phyloP scores from a whole-genome alignment of 2,113 vertebrate genomes.

The Tylochromis polylepis region DNA sequence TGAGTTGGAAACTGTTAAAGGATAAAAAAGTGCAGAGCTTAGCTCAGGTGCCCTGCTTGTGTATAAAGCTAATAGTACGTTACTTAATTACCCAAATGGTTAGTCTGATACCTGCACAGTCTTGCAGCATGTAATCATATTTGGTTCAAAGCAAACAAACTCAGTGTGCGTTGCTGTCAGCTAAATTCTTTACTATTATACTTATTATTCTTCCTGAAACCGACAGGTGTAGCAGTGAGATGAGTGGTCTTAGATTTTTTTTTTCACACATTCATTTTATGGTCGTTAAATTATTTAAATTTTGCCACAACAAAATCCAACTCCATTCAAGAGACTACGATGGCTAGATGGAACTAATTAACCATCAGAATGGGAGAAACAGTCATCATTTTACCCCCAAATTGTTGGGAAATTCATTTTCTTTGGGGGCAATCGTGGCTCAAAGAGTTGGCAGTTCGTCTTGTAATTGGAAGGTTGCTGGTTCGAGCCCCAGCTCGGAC shows the following conservation, averaged over 20 bases:
- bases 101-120: background rate
- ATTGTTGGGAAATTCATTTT: background rate
- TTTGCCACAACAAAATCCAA: background rate
- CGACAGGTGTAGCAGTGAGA: accelerated
- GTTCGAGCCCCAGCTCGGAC: too few relatives aligned
- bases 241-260: background rate
- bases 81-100: background rate
- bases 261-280: background rate
- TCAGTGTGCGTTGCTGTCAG: accelerated
- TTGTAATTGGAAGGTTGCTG: too few relatives aligned
- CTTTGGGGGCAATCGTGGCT: too few relatives aligned
- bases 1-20: background rate
- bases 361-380: background rate
- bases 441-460: too few relatives aligned
- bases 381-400: too few relatives aligned
- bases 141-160: background rate
- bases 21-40: background rate
- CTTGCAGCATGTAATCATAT: background rate
- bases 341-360: background rate
- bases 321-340: background rate
- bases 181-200: background rate
- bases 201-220: background rate
- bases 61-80: background rate
- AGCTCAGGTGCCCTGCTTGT: background rate
- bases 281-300: background rate